Conservation (phyloP, 2,113 vertebrate genomes). For the Lasiurus borealis region DNA sequence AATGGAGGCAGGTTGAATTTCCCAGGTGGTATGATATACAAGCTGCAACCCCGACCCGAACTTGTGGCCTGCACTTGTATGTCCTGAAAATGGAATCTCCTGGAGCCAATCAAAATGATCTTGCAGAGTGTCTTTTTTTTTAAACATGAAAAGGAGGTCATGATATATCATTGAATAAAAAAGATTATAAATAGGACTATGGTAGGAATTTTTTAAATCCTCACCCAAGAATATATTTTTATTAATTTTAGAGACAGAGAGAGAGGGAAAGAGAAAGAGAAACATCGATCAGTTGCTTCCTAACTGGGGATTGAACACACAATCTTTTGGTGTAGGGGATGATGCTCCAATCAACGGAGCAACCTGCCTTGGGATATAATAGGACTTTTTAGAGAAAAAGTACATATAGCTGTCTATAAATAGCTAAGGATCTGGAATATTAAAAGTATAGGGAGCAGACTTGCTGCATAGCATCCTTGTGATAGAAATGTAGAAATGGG, state of each 20-base stretch:
- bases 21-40: neutral
- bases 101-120: neutral
- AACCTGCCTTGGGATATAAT: no score
- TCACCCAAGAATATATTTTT: no score
- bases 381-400: neutral
- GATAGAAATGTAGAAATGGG: neutral
- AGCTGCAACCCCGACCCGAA: neutral
- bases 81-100: neutral
- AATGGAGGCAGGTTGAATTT: neutral
- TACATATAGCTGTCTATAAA: neutral
- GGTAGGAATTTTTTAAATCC: neutral
- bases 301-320: no score
- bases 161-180: neutral
- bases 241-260: no score
- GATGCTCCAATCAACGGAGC: no score
- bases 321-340: no score
- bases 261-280: no score
- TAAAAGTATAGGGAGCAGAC: neutral
- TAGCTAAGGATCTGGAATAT: neutral
- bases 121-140: neutral
- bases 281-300: no score
- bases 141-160: neutral
- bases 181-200: neutral
- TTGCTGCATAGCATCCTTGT: neutral
- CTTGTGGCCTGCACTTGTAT: neutral